Evolutionary conservation across 2,113 vertebrate species (phyloP).

Genomic region (Eulemur macaco): DNA sequence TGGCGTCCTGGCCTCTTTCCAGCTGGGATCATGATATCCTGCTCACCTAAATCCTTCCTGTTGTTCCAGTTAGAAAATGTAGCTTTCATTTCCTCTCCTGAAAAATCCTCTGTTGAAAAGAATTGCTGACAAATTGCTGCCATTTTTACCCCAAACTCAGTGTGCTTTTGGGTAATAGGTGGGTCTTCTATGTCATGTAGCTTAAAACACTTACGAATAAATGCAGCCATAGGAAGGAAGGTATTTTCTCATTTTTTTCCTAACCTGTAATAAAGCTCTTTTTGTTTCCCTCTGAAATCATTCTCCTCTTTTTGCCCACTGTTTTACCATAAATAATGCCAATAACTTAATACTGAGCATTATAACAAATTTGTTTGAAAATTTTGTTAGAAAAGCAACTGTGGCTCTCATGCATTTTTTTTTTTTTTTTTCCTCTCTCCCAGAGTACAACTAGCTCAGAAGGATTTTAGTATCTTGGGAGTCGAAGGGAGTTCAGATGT

Average conservation of each 20-base stretch:
- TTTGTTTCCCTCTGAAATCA: background rate
- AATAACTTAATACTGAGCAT: slow-evolving; percentile 1
- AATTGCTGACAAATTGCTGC: slow-evolving; percentile 12
- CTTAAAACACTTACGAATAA: background rate
- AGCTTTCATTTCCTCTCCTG: slow-evolving; percentile 54
- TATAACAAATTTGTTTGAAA: background rate
- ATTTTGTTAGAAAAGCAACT: slow-evolving; percentile 42
- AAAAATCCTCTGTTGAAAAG: slow-evolving; percentile 43
- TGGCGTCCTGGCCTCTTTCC: slow-evolving; percentile 13
- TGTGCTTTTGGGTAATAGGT: background rate
- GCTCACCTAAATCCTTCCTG: slow-evolving; percentile 58
- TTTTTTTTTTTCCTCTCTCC: background rate
- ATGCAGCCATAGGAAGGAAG: background rate
- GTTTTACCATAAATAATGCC: background rate
- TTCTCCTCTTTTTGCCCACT: background rate
- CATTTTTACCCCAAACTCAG: background rate
- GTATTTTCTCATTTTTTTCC: background rate
- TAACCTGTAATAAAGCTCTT: background rate
- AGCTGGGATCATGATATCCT: slow-evolving; percentile 32
- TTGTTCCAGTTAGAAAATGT: slow-evolving; percentile 11
- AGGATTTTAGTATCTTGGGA: background rate
- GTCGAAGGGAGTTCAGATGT: slow-evolving; percentile 11
- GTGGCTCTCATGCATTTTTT: background rate
- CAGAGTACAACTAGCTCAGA: background rate
- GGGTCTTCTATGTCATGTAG: background rate